These are phyloP conservation scores for Neopipo cinnamomea DNA, from an alignment of 2,113 vertebrate species.

Conservation along the genomic window DNA sequence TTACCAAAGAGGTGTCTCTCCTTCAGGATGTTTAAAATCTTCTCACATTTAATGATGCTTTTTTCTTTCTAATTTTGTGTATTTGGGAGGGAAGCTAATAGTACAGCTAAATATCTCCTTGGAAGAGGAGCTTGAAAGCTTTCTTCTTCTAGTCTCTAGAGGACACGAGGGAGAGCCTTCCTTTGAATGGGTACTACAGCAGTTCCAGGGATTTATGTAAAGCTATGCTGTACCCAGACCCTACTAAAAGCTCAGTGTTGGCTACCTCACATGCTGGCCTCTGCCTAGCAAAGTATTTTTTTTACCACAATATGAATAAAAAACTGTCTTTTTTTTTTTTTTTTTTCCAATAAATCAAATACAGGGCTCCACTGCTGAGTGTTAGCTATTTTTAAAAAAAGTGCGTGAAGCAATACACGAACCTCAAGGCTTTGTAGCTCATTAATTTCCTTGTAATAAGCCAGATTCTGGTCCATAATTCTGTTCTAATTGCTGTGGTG, in stretches of 20 bases:
- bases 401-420: background rate
- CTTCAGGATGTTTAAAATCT: background rate
- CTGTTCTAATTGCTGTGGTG: background rate
- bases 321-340: background rate
- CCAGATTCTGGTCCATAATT: conserved; percentile 2
- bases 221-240: background rate
- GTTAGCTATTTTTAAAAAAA: background rate
- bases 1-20: background rate
- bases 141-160: background rate
- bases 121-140: background rate
- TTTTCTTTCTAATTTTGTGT: background rate
- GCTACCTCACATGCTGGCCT: background rate
- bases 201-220: background rate
- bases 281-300: background rate
- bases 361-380: background rate
- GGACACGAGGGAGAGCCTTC: background rate
- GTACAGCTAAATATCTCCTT: background rate
- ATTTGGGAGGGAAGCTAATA: background rate
- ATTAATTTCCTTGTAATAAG: background rate
- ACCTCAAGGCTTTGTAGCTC: background rate
- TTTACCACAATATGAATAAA: background rate
- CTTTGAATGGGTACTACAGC: background rate
- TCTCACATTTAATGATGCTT: background rate
- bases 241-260: background rate
- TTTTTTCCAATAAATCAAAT: background rate